Base-by-base conservation (phyloP, 2,888 invertebrate species). In the Unio pictorum region DNA sequence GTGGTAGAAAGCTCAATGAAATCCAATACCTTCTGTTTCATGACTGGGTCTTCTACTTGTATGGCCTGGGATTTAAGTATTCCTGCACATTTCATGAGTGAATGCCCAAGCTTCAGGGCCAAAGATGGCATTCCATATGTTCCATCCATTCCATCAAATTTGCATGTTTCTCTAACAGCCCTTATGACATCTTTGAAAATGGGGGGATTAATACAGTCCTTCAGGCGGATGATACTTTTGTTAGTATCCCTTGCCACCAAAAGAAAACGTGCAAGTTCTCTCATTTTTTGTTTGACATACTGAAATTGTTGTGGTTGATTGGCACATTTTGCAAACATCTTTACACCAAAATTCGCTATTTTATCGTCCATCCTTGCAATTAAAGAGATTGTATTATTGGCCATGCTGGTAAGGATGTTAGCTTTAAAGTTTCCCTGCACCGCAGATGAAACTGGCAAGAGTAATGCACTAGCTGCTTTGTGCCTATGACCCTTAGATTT, bases 251-350 rank as follows among this genome's bases (percentile, higher is more conserved):
- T 68, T 54, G 56, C 56, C 30, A 6, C n/a, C 11, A 34, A 11
- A 61, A 65, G 30, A 56, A 69, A 66, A 20, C 65, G 28, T 11
- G 66, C 69, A 54, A 69, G 61, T 65, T 66, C 69, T 62, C 69
- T 61, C 69, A 69, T 66, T 45, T 64, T 66, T 58, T 69, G 69
- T 54, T 54, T 30, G 18, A 71, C 26, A 28, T 71, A 67, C 30
- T 67, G 67, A 45, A 63, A n/a, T n/a, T 71, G 67, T 60, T 71
- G 71, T 3, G 62, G 57, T 18, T 63, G 26, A 7, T 34, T 7
- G 28, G 62, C 26, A 66, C 45, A 56, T 34, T 71, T 71, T 6
- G 18, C 18, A 58, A 23, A 67, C 64, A 71, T 64, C 56, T 34
- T 60, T 67, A 67, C 56, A 17, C 60, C 71, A 55, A 60, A 71